A percentile compares a stretch with the other conserved stretches of the same genome.
These are phyloP conservation scores for Candidula unifasciata DNA, from an alignment of 2,888 invertebrate genomes.

Conservation along the genomic window DNA sequence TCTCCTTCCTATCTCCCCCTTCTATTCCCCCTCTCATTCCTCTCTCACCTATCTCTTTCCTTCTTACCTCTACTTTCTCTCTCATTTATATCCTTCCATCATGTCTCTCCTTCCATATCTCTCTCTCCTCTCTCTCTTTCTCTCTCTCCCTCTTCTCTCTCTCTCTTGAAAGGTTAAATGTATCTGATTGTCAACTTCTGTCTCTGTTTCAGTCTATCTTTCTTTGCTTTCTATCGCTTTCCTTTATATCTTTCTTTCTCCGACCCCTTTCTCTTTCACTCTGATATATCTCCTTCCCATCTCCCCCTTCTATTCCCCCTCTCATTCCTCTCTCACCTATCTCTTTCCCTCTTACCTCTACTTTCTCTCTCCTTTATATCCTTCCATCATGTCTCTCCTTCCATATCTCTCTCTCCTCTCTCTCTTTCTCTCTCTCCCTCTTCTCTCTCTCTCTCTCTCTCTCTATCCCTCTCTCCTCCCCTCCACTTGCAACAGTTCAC, in stretches of 20 bases:
- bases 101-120: constrained; percentile 1
- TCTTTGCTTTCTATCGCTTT: neutral
- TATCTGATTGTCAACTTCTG: too few species aligned
- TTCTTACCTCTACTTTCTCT: neutral
- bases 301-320: neutral
- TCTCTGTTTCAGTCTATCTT: constrained; percentile 16
- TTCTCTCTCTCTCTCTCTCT: neutral
- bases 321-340: neutral
- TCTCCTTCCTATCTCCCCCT: too few species aligned
- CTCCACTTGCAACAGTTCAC: too few species aligned
- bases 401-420: neutral
- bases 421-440: neutral
- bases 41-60: too few species aligned
- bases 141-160: too few species aligned
- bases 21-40: too few species aligned
- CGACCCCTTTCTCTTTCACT: too few species aligned
- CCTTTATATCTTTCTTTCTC: too few species aligned
- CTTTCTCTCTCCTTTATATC: too few species aligned
- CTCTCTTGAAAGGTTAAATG: too few species aligned
- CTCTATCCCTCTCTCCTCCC: neutral
- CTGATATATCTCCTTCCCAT: neutral
- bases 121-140: neutral
- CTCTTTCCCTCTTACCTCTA: neutral
- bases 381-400: neutral
- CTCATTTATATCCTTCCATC: neutral